Conservation (phyloP, 2,797 vertebrate genomes). For the Luscinia megarhynchos region DNA sequence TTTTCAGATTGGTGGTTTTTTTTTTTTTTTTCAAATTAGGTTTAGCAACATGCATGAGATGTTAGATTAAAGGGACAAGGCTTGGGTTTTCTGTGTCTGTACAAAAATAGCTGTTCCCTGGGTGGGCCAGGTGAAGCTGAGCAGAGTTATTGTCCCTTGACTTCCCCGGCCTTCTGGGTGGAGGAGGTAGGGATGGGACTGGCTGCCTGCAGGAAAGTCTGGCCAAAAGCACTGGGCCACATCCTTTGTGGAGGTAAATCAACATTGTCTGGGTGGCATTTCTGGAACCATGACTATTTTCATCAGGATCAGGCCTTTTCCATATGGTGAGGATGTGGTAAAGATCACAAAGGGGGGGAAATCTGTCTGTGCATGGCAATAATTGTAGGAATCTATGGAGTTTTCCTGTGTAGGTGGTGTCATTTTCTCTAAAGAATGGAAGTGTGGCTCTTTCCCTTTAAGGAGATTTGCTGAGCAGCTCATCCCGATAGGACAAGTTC, state of each 20-base stretch:
- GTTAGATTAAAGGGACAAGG: conserved; percentile 78
- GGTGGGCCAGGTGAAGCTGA: conserved; percentile 80
- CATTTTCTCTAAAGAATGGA: conserved; percentile 18
- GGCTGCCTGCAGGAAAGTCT: conserved; percentile 18
- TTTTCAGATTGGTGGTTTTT: conserved; percentile 72
- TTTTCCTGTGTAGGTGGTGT: conserved; percentile 30
- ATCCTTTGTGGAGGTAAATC: conserved; percentile 54
- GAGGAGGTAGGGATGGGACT: conserved; percentile 13
- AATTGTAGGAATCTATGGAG: conserved; percentile 19
- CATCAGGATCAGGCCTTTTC: conserved; percentile 46
- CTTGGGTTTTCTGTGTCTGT: conserved; percentile 67
- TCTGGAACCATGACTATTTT: conserved; percentile 35
- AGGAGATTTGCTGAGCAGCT: not conserved
- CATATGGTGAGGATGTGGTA: conserved; percentile 54
- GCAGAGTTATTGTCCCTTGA: conserved; percentile 58
- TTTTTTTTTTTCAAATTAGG: conserved; percentile 76
- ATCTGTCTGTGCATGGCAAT: not conserved
- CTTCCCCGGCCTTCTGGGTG: conserved; percentile 55
- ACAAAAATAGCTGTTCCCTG: conserved; percentile 78
- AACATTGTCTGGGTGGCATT: conserved; percentile 14
- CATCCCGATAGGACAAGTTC: not conserved
- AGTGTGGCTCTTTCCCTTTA: not conserved
- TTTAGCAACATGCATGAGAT: conserved; percentile 59
- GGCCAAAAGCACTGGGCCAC: conserved; percentile 3
- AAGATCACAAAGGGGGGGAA: conserved; percentile 51